A percentile compares a stretch with the other conserved stretches of the same genome.
Conservation (phyloP, 2,888 invertebrate species). For the Habroteleia sp. region DNA sequence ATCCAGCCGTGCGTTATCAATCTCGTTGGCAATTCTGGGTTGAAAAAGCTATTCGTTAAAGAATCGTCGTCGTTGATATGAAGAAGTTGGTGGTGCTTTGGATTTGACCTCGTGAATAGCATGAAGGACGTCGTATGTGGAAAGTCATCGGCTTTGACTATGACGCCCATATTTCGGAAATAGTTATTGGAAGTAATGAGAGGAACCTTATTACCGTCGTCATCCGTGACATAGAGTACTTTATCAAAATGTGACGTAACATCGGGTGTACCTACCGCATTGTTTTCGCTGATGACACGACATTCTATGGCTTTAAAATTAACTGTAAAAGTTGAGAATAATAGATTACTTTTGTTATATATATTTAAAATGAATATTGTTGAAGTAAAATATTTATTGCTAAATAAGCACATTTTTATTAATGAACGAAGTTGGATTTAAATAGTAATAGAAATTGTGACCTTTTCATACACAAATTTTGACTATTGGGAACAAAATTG, state of each 20-base stretch:
- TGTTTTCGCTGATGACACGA: conserved; percentile 38
- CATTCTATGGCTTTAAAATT: conserved; percentile 34
- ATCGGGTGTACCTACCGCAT: conserved; percentile 12
- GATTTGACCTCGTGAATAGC: conserved; percentile 67
- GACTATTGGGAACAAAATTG: no score
- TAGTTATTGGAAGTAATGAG: conserved; percentile 35
- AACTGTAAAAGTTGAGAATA: conserved; percentile 40
- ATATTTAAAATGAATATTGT: neutral
- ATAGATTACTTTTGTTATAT: neutral
- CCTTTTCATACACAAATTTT: no score
- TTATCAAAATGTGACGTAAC: conserved; percentile 48
- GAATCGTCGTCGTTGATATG: conserved; percentile 59
- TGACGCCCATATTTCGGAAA: conserved; percentile 30
- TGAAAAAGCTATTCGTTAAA: conserved; percentile 67
- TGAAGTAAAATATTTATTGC: no score
- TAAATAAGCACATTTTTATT: no score
- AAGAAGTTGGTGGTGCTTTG: conserved; percentile 58
- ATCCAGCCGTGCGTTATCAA: conserved; percentile 74
- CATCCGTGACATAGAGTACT: conserved; percentile 52
- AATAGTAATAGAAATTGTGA: no score
- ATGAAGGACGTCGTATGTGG: conserved; percentile 64
- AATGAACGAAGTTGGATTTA: no score
- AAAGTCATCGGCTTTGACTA: conserved; percentile 31
- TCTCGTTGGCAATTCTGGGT: conserved; percentile 68
- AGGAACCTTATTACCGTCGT: conserved; percentile 57